Evolutionary conservation across 2,113 vertebrate species (phyloP).

Genomic region (Tauraco erythrolophus): DNA sequence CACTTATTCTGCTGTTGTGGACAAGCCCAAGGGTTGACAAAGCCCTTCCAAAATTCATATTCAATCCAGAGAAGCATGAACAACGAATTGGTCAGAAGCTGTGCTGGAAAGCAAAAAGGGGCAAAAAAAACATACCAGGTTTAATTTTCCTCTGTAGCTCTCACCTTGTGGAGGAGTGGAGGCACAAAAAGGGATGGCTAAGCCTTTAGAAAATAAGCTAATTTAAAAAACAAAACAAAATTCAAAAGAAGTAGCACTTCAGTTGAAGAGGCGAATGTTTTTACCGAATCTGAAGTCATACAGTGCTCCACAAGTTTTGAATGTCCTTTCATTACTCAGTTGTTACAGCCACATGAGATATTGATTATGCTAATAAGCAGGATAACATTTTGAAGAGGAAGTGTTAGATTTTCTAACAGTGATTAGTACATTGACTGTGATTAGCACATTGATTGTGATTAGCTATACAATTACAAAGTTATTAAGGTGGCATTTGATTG

Average conservation of each 20-base stretch:
- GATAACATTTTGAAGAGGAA: background rate
- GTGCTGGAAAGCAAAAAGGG: background rate
- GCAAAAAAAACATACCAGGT: background rate
- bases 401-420: background rate
- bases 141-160: background rate
- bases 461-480: background rate
- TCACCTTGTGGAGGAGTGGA: accelerated
- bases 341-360: background rate
- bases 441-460: background rate
- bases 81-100: background rate
- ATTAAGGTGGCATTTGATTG: background rate
- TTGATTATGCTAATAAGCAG: background rate
- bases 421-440: background rate
- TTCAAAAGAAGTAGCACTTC: background rate
- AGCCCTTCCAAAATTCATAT: background rate
- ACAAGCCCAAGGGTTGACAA: background rate
- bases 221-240: background rate
- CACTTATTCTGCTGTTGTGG: background rate
- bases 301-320: background rate
- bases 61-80: background rate
- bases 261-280: background rate
- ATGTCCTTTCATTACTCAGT: background rate
- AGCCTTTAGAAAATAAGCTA: background rate
- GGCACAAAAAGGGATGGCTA: background rate
- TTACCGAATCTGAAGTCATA: background rate